Base-by-base conservation (phyloP, 2,888 invertebrate species). In the Cyrtodaria siliqua region DNA sequence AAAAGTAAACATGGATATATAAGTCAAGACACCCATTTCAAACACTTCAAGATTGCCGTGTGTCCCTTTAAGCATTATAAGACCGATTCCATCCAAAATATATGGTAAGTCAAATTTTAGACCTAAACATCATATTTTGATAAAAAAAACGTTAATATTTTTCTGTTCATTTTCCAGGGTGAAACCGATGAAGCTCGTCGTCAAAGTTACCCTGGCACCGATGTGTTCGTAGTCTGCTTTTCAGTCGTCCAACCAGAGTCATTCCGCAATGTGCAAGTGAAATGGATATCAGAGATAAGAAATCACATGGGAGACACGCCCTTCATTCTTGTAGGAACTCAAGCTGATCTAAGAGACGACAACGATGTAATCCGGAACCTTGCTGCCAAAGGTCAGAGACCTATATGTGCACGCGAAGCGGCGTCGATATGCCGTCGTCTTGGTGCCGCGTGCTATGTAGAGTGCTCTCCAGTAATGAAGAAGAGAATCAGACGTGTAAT, bases 211-310 rank as follows among this genome's bases (percentile, higher is more conserved):
- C 73, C 81, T 2, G 87, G 84, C 26, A 81, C 89, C 1, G 86
- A 89, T 68, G 82, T 88, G 3, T 87, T 89, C 70, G 83, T 89
- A 23, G 82, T 89, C 68, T 89, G 89, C 72, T 89, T 87, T 64
- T 88, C 88, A 6, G 87, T 87, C 8, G 86, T 89, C 26, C 79
- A 84, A 44, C 88, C 88, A 18, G 84, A 85, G 24, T 85, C 88
- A 1, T 77, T 87, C 29, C 60, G 44, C 23, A 85, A 87, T 61
- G 85, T 87, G 33, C 81, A 87, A 47, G 72, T 82, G 29, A 79
- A 86, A 42, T 89, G 88, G 88, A 67, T 88, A 40, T 87, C 88
- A 16, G 86, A 85, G 60, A 81, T 89, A 3, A 71, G 82, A 16
- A 49, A 78, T 9, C 64, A 56, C 12, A 78, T 85, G 73, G 86